Evolutionary conservation across 1,140 invertebrate genomes (phyloP), one percentile per base, ranked within the genome.

Genomic region (Heterodera carotae): DNA sequence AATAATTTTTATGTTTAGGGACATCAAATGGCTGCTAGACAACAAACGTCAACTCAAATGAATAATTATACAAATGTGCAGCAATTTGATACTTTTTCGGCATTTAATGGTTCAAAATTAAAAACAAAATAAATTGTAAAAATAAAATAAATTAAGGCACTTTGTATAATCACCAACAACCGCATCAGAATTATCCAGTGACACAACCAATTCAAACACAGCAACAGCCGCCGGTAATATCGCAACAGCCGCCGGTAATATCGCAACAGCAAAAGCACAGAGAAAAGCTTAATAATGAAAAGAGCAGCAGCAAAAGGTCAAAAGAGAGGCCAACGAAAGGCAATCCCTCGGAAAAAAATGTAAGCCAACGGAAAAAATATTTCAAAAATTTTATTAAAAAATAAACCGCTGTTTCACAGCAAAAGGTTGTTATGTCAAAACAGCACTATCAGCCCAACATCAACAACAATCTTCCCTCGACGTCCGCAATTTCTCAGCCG

Each of bases 321-420:
- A 71, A 71, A 48, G 67, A 69, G n/a, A 69, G 31, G 27, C 48
- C 10, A 8, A 5, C 48, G 18, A 56, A 56, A 56, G 48, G 48
- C 12, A 56, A 1, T 56, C 22, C 48, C 5, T 22, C 48, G 48
- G 48, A 56, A 25, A 56, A 56, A 22, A 56, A 25, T 56, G 48
- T 56, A 56, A 2, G 48, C 18, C 12, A 56, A 18, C 22, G 48
- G 12, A 56, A 29, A 25, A 43, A 56, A 34, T 6, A 43, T 71
- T 27, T 5, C 39, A 10, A 22, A 15, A 31, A 48, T 71, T n/a
- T n/a, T n/a, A n/a, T n/a, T n/a, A n/a, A n/a, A n/a, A 48, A 29
- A 48, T 29, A 36, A 48, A n/a, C 43, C 1, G 29, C 43, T 71
- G 10, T n/a, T 2, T 53, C 22, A 33, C 33, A 56, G 48, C 48